Percentiles rank a stretch among this genome's conserved stretches.
Evolutionary conservation across 1,140 invertebrate species (phyloP).

Genomic region (Polypedilum vanderplanki): DNA sequence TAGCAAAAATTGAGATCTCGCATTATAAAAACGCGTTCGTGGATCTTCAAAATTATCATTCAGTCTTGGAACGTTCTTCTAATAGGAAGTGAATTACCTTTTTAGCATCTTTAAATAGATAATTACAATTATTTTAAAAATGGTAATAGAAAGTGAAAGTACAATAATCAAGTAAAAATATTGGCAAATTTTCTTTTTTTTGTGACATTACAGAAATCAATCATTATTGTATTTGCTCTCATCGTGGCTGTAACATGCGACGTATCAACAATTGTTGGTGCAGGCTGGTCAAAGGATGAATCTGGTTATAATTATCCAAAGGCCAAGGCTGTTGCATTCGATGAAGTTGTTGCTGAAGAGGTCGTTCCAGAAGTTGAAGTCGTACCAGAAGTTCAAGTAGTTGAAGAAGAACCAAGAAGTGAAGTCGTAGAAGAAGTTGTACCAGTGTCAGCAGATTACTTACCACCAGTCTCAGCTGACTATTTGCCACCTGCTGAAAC

Average conservation of each 20-base stretch:
- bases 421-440: neutral
- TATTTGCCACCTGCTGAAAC: neutral
- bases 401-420: neutral
- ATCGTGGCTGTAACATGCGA: neutral
- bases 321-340: neutral
- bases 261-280: neutral
- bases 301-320: neutral
- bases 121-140: neutral
- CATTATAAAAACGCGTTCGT: neutral
- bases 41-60: neutral
- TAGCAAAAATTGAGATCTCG: neutral
- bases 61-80: conserved; percentile 6
- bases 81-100: neutral
- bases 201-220: neutral
- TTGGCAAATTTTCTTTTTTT: no score
- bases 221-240: conserved; percentile 17
- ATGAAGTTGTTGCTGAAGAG: neutral
- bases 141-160: neutral
- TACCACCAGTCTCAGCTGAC: neutral
- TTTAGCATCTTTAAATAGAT: neutral
- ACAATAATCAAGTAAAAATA: neutral
- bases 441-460: neutral
- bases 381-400: neutral
- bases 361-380: neutral
- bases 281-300: neutral